Base-by-base conservation (phyloP, 1,140 invertebrate species). In the Saccostrea echinata region DNA sequence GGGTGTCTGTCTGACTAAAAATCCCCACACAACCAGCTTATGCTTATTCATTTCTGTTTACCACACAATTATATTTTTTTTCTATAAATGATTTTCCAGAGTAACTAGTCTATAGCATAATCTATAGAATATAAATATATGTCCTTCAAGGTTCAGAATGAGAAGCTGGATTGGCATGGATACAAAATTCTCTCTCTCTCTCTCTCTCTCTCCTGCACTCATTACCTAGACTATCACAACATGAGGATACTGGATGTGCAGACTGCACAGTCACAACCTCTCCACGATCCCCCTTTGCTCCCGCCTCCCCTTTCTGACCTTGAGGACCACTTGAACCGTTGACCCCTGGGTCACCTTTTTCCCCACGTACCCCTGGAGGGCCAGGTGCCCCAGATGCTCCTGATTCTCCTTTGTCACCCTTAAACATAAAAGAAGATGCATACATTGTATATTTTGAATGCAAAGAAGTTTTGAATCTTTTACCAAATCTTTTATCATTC, bases 151-250 rank as follows among this genome's bases (percentile, higher is more conserved):
- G n/a, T n/a, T n/a, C n/a, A n/a, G n/a, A n/a, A n/a, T n/a, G n/a
- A n/a, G n/a, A n/a, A n/a, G n/a, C 1, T 43, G 35, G 2, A 43
- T 1, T 43, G 35, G 1, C 35, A 43, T 43, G 35, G 2, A 43
- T 9, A 43, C 43, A 43, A 43, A 1, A 43, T 43, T 81, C 76
- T 81, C 76, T 81, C 33, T 35, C 35, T 51, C 43, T 82, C 35
- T 82, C 80, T 82, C 35, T 82, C 80, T 82, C 80, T 51, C 80
- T 82, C 80, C 16, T 30, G 30, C 80, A 12, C 64, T 8, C 27
- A 12, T 24, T 30, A 88, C 86, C 86, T 57, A 88, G 64, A 84
- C 27, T 35, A n/a, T 88, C 86, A 57, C 86, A 88, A 30, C 86
- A 88, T 4, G 57, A 51, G 13, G 85, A 30, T 13, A 11, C 35